Base-by-base conservation (phyloP, 2,888 invertebrate species). In the Polyommatus iphigenia region DNA sequence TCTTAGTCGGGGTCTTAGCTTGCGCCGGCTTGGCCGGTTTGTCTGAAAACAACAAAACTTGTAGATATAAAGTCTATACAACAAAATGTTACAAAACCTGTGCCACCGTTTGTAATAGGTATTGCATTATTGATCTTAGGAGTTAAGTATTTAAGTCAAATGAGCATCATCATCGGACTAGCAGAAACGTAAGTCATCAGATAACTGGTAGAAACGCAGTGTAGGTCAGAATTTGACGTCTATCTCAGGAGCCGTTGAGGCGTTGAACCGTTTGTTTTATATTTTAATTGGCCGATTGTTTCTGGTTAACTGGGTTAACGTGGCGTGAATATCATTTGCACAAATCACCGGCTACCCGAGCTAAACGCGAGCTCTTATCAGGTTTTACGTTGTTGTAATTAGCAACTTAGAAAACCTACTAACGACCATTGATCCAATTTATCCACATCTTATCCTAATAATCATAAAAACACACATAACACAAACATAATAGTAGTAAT, bases 1-100 rank as follows among this genome's bases (percentile, higher is more conserved):
- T 78, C 80, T 85, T 85, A 6, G 84, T 83, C 24, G 82, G 80
- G 6, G 83, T 84, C 82, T 80, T 87, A 83, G 54, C 50, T 78
- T 82, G 82, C 81, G 78, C 78, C 36, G 79, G 80, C 79, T 81
- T 82, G 54, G 78, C 76, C 73, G 82, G 78, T 81, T 84, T 84
- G 76, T 84, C 84, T 81, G 82, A 78, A 83, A 81, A 59, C 36
- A 41, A n/a, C 29, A 7, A 24, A 59, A 32, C 20, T 59, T 73
- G 75, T 78, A 72, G 59, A n/a, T 41, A n/a, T 50, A 75, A 76
- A 76, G 62, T 78, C 76, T 67, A 62, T 77, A 76, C 77, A 78
- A 77, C 8, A 62, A 71, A 77, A 76, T 59, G 6, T 29, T 50
- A 41, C 1, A 18, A 71, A 78, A 71, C 79, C 75, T 77, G 81